Conservation (phyloP, 64 coral and sea anemone genomes). For the Montipora capricornis region DNA sequence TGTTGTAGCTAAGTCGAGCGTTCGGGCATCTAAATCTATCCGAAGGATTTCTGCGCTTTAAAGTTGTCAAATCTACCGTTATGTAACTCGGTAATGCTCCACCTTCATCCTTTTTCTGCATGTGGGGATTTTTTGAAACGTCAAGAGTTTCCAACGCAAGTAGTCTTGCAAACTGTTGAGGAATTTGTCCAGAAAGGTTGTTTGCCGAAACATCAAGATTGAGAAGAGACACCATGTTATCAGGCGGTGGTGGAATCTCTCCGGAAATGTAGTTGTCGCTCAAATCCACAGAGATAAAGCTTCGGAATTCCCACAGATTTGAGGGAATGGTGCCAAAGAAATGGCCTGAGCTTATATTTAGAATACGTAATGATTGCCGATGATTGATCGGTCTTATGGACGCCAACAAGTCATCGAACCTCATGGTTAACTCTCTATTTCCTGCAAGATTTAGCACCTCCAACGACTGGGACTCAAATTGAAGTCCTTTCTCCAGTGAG, state of each 20-base stretch:
- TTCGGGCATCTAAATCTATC: slow-evolving; percentile 70
- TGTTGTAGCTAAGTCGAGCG: slow-evolving; percentile 62
- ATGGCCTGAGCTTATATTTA: slow-evolving; percentile 66
- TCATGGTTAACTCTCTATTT: slow-evolving; percentile 43
- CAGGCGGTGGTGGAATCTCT: background rate
- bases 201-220: slow-evolving; percentile 48
- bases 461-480: slow-evolving; percentile 28
- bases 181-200: slow-evolving; percentile 54
- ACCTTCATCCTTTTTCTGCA: background rate
- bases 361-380: slow-evolving; percentile 42
- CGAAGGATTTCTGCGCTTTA: background rate
- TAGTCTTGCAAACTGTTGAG: slow-evolving; percentile 33
- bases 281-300: slow-evolving; percentile 67
- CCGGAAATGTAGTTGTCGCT: slow-evolving; percentile 40
- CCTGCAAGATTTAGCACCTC: slow-evolving; percentile 59
- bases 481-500: slow-evolving; percentile 37
- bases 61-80: slow-evolving; percentile 14
- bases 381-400: slow-evolving; percentile 35
- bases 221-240: slow-evolving; percentile 56
- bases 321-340: slow-evolving; percentile 46
- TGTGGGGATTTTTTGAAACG: slow-evolving; percentile 38
- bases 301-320: slow-evolving; percentile 65
- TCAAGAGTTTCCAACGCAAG: slow-evolving; percentile 33
- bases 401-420: slow-evolving; percentile 21
- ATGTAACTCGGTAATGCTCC: slow-evolving; percentile 39